phyloP scores from a whole-genome alignment of 2,113 vertebrate species.

The Bos javanicus region DNA sequence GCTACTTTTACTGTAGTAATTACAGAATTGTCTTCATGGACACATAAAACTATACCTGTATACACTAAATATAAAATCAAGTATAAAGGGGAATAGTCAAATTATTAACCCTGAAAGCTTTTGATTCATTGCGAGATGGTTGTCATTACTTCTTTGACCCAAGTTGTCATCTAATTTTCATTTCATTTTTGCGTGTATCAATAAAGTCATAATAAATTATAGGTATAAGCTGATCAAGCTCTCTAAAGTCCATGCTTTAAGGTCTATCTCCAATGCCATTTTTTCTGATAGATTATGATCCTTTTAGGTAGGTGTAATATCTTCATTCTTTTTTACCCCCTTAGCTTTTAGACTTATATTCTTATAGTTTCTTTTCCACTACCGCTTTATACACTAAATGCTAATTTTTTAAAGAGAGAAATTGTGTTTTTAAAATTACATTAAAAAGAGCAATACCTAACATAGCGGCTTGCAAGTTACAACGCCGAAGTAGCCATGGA shows the following conservation, averaged over 20 bases:
- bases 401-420: slow-evolving; percentile 5
- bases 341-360: background rate
- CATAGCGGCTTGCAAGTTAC: background rate
- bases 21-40: background rate
- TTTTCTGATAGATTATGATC: background rate
- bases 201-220: background rate
- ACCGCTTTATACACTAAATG: background rate
- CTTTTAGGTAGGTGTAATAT: background rate
- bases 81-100: background rate
- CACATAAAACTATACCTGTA: background rate
- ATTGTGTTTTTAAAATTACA: background rate
- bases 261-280: background rate
- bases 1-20: background rate
- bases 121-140: background rate
- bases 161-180: background rate
- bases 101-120: background rate
- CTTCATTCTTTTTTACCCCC: background rate
- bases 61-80: background rate
- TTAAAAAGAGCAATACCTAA: background rate
- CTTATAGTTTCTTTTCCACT: background rate
- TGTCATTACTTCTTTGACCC: background rate
- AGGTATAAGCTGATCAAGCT: background rate
- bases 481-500: background rate
- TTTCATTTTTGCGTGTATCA: background rate
- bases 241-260: background rate